Conservation (phyloP, 2,113 vertebrate genomes). For the Anseranas semipalmata region DNA sequence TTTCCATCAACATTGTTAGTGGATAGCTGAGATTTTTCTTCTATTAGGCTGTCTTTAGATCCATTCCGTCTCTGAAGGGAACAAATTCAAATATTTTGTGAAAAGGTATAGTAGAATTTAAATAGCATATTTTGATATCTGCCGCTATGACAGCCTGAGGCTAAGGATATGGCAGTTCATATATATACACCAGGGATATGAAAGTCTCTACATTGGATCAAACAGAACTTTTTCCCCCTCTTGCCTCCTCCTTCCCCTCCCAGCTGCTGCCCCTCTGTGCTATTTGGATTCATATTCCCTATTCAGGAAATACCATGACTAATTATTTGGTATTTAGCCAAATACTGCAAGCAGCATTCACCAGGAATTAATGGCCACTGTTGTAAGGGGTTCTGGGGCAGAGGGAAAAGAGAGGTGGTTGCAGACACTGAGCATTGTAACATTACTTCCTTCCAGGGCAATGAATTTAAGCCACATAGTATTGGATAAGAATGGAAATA, state of each 20-base stretch:
- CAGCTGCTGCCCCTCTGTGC: neutral
- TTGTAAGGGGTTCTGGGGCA: neutral
- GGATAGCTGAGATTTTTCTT: constrained; percentile 71
- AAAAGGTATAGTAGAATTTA: neutral
- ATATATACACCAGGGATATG: neutral
- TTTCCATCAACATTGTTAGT: constrained; percentile 73
- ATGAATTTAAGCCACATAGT: neutral
- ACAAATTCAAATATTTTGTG: neutral
- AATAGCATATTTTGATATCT: neutral
- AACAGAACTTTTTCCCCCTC: neutral
- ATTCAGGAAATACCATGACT: neutral
- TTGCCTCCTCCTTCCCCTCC: neutral
- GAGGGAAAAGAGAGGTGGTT: neutral
- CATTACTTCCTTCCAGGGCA: neutral
- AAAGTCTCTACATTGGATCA: neutral
- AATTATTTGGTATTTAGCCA: constrained; percentile 5
- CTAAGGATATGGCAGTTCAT: neutral
- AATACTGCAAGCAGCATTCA: neutral
- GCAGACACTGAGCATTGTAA: neutral
- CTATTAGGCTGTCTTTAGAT: constrained; percentile 84
- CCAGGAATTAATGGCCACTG: neutral
- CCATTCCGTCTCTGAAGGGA: constrained; percentile 79
- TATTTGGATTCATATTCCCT: neutral
- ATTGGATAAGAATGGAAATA: neutral
- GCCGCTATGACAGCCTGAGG: neutral